Evolutionary conservation across 1,140 invertebrate species (phyloP).

Genomic region (Melanaphis sacchari): DNA sequence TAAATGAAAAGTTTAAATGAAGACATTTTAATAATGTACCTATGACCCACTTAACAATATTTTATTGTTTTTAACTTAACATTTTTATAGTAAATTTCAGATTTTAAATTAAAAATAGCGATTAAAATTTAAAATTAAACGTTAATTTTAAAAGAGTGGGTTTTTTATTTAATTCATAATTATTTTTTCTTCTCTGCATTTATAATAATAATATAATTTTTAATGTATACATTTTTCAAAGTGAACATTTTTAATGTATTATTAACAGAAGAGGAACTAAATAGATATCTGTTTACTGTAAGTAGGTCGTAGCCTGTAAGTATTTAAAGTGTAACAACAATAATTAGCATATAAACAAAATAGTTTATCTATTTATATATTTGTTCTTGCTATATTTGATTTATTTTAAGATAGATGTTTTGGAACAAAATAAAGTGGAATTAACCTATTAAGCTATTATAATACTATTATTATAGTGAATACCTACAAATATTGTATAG

Average conservation of each 20-base stretch:
- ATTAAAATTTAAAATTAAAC: background rate
- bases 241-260: background rate
- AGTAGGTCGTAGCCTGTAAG: no score
- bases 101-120: background rate
- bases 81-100: background rate
- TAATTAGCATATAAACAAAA: no score
- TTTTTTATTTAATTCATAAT: background rate
- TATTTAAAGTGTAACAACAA: no score
- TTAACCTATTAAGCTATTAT: no score
- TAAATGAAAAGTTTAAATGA: background rate
- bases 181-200: background rate
- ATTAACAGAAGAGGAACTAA: background rate
- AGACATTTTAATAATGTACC: background rate
- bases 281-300: background rate
- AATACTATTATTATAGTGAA: no score
- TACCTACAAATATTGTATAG: no score
- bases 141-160: background rate
- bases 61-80: no score
- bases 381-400: no score
- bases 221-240: background rate
- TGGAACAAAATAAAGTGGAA: no score
- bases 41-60: no score
- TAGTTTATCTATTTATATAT: no score
- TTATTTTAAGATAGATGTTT: no score
- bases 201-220: background rate